Conservation (phyloP, 1,140 invertebrate species). For the Drosophila seguyi region DNA sequence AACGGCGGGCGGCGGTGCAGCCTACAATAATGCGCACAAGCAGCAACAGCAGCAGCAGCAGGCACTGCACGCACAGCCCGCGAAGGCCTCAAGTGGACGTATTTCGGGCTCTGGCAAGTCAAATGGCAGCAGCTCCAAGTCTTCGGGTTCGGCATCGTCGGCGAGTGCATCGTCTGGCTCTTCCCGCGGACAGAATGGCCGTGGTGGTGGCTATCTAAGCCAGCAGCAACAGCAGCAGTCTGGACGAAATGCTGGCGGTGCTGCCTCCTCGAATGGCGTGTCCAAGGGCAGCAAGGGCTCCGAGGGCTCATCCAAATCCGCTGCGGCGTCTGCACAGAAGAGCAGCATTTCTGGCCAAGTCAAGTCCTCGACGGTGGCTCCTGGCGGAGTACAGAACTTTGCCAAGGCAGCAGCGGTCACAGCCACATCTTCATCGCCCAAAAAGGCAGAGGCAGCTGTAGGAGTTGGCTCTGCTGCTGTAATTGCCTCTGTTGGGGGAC, state of each 20-base stretch:
- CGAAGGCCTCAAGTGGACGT: slow-evolving; percentile 60
- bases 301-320: slow-evolving; percentile 45
- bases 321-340: slow-evolving; percentile 43
- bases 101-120: slow-evolving; percentile 42
- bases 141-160: slow-evolving; percentile 23
- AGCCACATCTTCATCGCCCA: slow-evolving; percentile 53
- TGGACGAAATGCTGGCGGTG: slow-evolving; percentile 19
- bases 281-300: slow-evolving; percentile 44
- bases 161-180: slow-evolving; percentile 33
- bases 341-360: slow-evolving; percentile 8
- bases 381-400: slow-evolving; percentile 50
- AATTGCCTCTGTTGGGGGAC: slow-evolving; percentile 34
- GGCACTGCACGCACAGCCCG: slow-evolving; percentile 59
- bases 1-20: slow-evolving; percentile 30
- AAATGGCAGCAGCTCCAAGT: slow-evolving; percentile 54
- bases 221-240: slow-evolving; percentile 41
- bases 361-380: slow-evolving; percentile 46
- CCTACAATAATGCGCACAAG: slow-evolving; percentile 82
- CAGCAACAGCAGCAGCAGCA: slow-evolving; percentile 59
- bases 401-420: slow-evolving; percentile 48
- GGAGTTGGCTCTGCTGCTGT: not conserved
- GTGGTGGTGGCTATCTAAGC: slow-evolving; percentile 44
- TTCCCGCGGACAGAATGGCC: slow-evolving; percentile 47
- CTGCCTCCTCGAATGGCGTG: slow-evolving; percentile 46
- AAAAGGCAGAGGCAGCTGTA: slow-evolving; percentile 59